A percentile compares a stretch with the other conserved stretches of the same genome.
phyloP scores from a whole-genome alignment of 2,888 invertebrate species.

The Trisateles emortualis region DNA sequence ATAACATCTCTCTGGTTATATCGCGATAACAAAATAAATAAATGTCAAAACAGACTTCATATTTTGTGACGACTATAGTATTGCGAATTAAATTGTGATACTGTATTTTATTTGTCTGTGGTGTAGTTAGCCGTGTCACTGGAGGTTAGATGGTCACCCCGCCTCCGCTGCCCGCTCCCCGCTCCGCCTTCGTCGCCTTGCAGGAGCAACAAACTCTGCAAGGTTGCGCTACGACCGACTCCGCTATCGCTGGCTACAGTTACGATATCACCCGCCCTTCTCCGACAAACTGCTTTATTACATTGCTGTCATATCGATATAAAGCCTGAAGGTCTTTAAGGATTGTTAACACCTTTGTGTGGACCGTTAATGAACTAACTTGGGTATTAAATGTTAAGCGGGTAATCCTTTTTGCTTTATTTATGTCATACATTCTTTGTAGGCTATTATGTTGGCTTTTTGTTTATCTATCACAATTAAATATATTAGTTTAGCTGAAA shows the following conservation, averaged over 20 bases:
- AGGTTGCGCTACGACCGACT: slow-evolving; percentile 80
- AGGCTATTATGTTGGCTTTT: background rate
- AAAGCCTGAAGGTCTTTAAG: slow-evolving; percentile 70
- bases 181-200: slow-evolving; percentile 48
- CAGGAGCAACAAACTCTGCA: slow-evolving; percentile 85
- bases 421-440: background rate
- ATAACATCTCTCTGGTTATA: too few species aligned
- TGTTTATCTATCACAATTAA: background rate
- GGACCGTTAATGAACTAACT: slow-evolving; percentile 18
- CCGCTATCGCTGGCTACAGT: slow-evolving; percentile 78
- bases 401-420: background rate
- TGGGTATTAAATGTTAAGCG: slow-evolving; percentile 7
- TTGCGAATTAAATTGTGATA: slow-evolving; percentile 39
- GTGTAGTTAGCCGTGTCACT: slow-evolving; percentile 69
- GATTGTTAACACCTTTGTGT: slow-evolving; percentile 45
- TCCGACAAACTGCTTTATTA: slow-evolving; percentile 78
- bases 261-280: slow-evolving; percentile 84
- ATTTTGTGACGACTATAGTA: background rate
- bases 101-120: slow-evolving; percentile 53
- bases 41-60: too few species aligned
- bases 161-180: slow-evolving; percentile 37
- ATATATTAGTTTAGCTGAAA: too few species aligned
- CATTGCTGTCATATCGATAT: slow-evolving; percentile 75
- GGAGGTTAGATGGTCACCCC: slow-evolving; percentile 66
- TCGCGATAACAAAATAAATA: too few species aligned